Percentiles rank a stretch among this genome's conserved stretches.
phyloP scores from a whole-genome alignment of 2,888 invertebrate species.

The Drosophila nr. medialis region DNA sequence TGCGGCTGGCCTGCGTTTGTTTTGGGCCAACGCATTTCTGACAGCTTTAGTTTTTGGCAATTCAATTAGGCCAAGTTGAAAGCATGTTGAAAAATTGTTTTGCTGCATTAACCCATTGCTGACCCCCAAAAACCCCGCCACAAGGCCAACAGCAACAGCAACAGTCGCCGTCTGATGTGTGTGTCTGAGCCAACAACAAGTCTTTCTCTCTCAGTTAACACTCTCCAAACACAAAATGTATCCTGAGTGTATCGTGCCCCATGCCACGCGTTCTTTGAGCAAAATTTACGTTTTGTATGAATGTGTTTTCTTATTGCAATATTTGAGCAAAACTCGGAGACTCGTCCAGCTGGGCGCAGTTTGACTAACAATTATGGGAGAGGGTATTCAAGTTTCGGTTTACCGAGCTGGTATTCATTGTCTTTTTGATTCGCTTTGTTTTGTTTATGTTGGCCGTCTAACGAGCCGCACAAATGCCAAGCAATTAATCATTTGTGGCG shows the following conservation, averaged over 20 bases:
- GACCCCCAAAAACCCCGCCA: constrained; percentile 15
- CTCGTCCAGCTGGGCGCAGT: background rate
- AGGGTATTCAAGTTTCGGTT: background rate
- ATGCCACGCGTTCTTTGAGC: background rate
- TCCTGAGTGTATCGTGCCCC: background rate
- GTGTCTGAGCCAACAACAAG: constrained; percentile 29
- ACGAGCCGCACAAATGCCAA: constrained; percentile 62
- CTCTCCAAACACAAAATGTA: background rate
- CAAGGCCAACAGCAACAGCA: constrained; percentile 31
- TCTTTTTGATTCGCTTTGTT: constrained; percentile 10
- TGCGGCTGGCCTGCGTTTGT: constrained; percentile 47
- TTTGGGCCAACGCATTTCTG: constrained; percentile 57
- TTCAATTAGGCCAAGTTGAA: constrained; percentile 67
- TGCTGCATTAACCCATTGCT: constrained; percentile 65
- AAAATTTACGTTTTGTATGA: too few species aligned
- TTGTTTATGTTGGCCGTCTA: constrained; percentile 53
- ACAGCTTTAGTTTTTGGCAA: constrained; percentile 67
- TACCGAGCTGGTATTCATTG: background rate
- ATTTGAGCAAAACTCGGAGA: background rate
- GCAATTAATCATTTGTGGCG: constrained; percentile 60
- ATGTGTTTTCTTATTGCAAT: background rate
- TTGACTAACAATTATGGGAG: background rate
- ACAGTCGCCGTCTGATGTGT: constrained; percentile 43
- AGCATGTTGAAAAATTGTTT: constrained; percentile 64
- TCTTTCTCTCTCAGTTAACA: background rate